Evolutionary conservation across 1,140 invertebrate genomes (phyloP), one percentile per base, ranked within the genome.

Genomic region (Drosophila biarmipes): DNA sequence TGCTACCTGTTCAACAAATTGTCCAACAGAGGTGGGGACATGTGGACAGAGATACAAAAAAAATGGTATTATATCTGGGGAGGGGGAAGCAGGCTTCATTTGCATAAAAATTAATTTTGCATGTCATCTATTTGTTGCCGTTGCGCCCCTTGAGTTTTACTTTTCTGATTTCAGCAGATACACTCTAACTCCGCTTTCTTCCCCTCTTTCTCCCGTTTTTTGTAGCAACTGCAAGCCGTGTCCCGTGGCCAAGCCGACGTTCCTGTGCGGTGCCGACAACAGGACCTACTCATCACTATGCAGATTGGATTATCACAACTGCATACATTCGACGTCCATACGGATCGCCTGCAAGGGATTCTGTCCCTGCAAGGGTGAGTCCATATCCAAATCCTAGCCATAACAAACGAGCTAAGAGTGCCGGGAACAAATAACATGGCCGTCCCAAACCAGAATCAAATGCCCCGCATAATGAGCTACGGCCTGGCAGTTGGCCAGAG

Each of bases 251-350:
- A 96, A 92, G 77, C 96, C 96, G 31, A 94, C 95, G 73, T 97
- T 98, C 94, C 93, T 98, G 52, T 98, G 97, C 92, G 97, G 97
- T 66, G 95, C 95, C 34, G 97, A 98, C 93, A 98, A 98, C 93
- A 94, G 96, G 79, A 98, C 97, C n/a, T 98, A 98, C 93, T 97
- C 96, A 91, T 98, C 97, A 54, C 93, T 96, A 53, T 98, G 97
- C 92, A 94, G 97, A 73, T 93, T 98, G 77, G 96, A 97, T 92
- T 97, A 97, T 92, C 96, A 97, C 93, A 98, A 98, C 93, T 98
- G 97, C 93, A 96, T 98, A 92, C 96, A 97, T 92, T 92, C 93
- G 48, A 95, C 95, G 31, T 93, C 94, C 71, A 95, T 98, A 82
- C 94, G 94, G 80, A 95, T 97, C 15, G 93, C 94, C 21, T 98